A percentile compares a stretch with the other conserved stretches of the same genome.
Conservation (phyloP, 2,797 vertebrate species). For the Cryptoprocta ferox region DNA sequence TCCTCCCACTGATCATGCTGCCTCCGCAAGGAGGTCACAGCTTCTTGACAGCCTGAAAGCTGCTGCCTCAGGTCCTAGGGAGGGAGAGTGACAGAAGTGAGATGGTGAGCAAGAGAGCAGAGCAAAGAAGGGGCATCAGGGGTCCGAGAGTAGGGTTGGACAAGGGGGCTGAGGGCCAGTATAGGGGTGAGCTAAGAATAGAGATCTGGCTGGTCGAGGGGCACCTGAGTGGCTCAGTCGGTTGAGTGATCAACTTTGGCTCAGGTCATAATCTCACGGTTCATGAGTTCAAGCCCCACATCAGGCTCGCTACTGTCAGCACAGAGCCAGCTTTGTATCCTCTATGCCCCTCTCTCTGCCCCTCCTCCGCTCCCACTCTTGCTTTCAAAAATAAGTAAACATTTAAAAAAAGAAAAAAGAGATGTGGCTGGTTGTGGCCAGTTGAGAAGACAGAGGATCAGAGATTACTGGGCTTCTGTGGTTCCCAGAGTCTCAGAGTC, state of each 20-base stretch:
- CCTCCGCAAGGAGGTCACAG: slow-evolving; percentile 81
- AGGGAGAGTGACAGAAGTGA: not conserved
- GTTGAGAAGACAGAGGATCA: not conserved
- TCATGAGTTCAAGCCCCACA: too few species aligned
- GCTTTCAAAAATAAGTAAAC: too few species aligned
- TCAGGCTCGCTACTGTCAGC: too few species aligned
- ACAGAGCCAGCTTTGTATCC: too few species aligned
- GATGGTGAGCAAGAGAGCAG: not conserved
- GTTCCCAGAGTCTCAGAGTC: not conserved
- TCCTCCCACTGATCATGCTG: slow-evolving; percentile 87
- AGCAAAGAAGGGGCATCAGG: not conserved
- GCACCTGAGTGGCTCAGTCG: too few species aligned
- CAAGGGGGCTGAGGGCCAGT: not conserved
- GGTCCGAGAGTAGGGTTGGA: not conserved
- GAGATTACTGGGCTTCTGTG: not conserved
- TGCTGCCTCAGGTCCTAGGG: slow-evolving; percentile 83
- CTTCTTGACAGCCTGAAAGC: slow-evolving; percentile 84
- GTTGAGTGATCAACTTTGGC: too few species aligned
- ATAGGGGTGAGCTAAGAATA: not conserved
- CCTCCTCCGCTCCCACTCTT: too few species aligned
- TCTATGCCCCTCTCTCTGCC: too few species aligned
- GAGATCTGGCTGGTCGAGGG: not conserved
- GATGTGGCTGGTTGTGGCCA: not conserved
- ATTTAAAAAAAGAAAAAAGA: too few species aligned
- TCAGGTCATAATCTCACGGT: too few species aligned